phyloP scores from a whole-genome alignment of 2,888 invertebrate species.

The Dioctria rufipes region DNA sequence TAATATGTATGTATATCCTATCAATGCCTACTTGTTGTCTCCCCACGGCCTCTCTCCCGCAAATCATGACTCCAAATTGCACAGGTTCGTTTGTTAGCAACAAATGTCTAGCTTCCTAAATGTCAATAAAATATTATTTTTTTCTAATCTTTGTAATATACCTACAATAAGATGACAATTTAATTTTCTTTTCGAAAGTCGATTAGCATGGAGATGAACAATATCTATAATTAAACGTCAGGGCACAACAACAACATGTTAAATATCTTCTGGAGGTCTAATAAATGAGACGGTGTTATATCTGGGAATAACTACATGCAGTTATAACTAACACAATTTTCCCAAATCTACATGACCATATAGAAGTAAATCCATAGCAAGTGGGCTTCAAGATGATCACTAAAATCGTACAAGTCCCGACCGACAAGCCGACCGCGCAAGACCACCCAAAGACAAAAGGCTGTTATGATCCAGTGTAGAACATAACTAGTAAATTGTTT shows the following conservation, averaged over 20 bases:
- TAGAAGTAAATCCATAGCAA: not conserved
- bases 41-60: no score
- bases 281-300: constrained; percentile 10
- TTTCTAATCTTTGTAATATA: no score
- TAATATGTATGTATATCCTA: no score
- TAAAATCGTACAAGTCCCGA: constrained; percentile 16
- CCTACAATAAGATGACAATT: no score
- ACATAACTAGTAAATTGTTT: constrained; percentile 49
- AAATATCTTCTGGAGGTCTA: not conserved
- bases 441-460: constrained; percentile 51
- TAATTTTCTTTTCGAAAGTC: no score
- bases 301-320: constrained; percentile 19
- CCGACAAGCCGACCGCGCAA: not conserved
- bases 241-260: not conserved
- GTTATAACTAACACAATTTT: constrained; percentile 6
- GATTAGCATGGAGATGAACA: no score
- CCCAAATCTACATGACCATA: not conserved
- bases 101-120: no score
- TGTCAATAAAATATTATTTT: no score
- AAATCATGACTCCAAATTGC: no score
- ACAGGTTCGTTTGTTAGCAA: no score
- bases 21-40: no score
- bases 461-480: constrained; percentile 33
- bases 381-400: not conserved
- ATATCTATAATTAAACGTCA: not conserved